Conservation (phyloP, 2,888 invertebrate genomes). For the Calameuta pallipes region DNA sequence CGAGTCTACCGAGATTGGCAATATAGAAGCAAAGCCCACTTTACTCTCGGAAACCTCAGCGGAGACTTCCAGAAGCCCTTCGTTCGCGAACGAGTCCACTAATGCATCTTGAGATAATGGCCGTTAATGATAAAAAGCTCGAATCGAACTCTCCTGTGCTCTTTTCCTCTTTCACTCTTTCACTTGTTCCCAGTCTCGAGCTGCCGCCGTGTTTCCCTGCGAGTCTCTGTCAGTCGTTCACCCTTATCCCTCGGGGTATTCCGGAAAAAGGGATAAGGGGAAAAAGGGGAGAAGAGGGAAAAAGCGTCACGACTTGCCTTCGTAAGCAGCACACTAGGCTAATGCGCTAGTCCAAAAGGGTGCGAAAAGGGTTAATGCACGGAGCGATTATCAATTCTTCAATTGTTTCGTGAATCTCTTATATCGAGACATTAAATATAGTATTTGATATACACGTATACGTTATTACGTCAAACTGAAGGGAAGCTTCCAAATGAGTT, state of each 20-base stretch:
- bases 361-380: neutral
- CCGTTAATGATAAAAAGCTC: constrained; percentile 6
- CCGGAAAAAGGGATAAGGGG: neutral
- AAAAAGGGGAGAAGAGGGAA: too few relatives aligned
- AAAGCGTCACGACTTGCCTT: neutral
- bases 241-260: neutral
- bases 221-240: neutral
- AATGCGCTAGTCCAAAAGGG: neutral
- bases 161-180: neutral
- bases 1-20: neutral
- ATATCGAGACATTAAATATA: neutral
- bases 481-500: neutral
- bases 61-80: neutral
- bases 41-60: neutral
- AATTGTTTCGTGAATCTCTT: neutral
- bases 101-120: constrained; percentile 3
- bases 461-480: neutral
- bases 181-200: neutral
- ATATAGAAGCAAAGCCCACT: neutral
- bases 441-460: neutral
- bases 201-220: neutral
- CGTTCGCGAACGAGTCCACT: neutral
- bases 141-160: neutral
- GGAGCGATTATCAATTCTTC: neutral
- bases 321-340: neutral